Evolutionary conservation across 2,888 invertebrate genomes (phyloP).

Genomic region (Andrena hattorfiana): DNA sequence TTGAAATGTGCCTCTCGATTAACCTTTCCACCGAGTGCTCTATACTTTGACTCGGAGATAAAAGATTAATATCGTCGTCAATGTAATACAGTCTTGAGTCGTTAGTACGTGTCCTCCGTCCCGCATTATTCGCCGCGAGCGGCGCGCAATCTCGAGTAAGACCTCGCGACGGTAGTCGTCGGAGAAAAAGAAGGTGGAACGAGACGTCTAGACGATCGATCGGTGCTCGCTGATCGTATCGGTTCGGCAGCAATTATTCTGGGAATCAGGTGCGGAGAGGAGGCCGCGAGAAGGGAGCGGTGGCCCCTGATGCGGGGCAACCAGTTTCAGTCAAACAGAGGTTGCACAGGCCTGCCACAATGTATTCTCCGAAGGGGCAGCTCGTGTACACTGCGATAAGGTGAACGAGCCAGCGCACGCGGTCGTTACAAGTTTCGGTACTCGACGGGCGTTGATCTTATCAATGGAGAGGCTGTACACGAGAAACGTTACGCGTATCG

Average conservation of each 20-base stretch:
- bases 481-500: constrained; percentile 22
- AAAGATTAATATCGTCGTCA: too few species aligned
- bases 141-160: not conserved
- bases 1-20: too few species aligned
- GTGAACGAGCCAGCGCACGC: constrained; percentile 1
- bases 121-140: too few species aligned
- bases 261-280: constrained; percentile 36
- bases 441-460: constrained; percentile 26
- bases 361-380: constrained; percentile 31
- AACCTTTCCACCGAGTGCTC: too few species aligned
- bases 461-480: constrained; percentile 48
- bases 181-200: not conserved
- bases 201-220: not conserved
- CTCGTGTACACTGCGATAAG: constrained; percentile 38
- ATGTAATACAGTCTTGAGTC: too few species aligned
- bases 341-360: constrained; percentile 9
- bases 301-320: not conserved
- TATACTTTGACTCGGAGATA: too few species aligned
- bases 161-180: not conserved
- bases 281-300: not conserved
- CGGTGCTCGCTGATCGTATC: constrained; percentile 34
- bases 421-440: constrained; percentile 25
- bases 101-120: too few species aligned
- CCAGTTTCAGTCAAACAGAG: constrained; percentile 23
- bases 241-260: constrained; percentile 33